Evolutionary conservation across 1,140 invertebrate species (phyloP).

Genomic region (Achroia grisella): DNA sequence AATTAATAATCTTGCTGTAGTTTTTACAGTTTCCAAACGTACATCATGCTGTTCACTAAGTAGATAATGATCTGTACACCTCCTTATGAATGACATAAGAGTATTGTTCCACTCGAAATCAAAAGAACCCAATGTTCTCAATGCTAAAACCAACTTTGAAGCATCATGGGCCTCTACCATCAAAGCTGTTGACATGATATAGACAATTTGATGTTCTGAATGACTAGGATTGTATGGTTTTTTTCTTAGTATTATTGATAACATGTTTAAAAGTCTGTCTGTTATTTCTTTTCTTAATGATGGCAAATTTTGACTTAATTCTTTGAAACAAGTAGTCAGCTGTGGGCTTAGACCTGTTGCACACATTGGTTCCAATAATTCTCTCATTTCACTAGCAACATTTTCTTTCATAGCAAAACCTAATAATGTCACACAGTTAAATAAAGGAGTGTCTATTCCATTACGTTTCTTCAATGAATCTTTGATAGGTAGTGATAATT

Average conservation of each 20-base stretch:
- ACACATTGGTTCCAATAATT: slow-evolving; percentile 94
- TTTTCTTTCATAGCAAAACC: slow-evolving; percentile 87
- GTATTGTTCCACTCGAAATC: slow-evolving; percentile 98
- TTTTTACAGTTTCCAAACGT: slow-evolving; percentile 94
- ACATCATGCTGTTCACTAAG: slow-evolving; percentile 93
- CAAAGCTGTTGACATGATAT: slow-evolving; percentile 44
- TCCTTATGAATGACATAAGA: slow-evolving; percentile 92
- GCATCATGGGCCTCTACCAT: slow-evolving; percentile 80
- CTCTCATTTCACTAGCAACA: slow-evolving; percentile 85
- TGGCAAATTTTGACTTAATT: slow-evolving; percentile 92
- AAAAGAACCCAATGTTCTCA: slow-evolving; percentile 95
- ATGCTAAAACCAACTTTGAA: slow-evolving; percentile 90
- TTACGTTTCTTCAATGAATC: slow-evolving; percentile 83
- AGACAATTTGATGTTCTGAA: slow-evolving; percentile 48
- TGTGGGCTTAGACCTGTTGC: slow-evolving; percentile 92
- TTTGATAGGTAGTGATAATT: slow-evolving; percentile 85
- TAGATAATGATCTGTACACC: slow-evolving; percentile 95
- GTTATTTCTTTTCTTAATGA: slow-evolving; percentile 93
- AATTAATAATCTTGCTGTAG: slow-evolving; percentile 90
- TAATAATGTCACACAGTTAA: slow-evolving; percentile 94
- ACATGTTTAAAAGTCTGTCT: slow-evolving; percentile 90
- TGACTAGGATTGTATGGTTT: slow-evolving; percentile 82
- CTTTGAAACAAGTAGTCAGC: slow-evolving; percentile 92
- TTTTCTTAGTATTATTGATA: slow-evolving; percentile 92
- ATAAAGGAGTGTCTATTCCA: slow-evolving; percentile 90